Evolutionary conservation across 2,797 vertebrate genomes (phyloP), one percentile per base, ranked within the genome.

Genomic region (Forpus xanthops): DNA sequence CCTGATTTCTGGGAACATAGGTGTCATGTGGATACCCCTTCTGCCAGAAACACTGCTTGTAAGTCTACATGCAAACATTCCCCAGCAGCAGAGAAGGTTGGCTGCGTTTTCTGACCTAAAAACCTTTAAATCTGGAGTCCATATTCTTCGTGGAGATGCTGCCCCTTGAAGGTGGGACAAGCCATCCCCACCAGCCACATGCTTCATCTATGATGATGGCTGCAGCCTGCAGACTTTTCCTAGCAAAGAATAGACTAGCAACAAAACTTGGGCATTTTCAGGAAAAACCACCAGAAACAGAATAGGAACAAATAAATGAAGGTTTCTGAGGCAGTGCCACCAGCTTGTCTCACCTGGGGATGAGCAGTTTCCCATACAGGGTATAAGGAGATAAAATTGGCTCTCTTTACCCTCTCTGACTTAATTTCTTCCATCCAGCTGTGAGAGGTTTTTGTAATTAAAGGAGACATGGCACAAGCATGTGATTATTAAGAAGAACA

Each of bases 391-490:
- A 79, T 67, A 80, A 91, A 96, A 95, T 35, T 50, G 83, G 8
- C 37, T 88, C 78, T 89, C 82, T 89, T 93, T 92, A 94, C 81
- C 86, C 80, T 93, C 89, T 85, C 50, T 73, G 65, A 86, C 66
- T 87, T 83, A 74, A 93, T 92, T 92, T 87, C 75, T 61, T 87
- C 85, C 44, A 61, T 88, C 85, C 90, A 94, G 58, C 92, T 95
- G 81, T 41, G 93, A 85, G 74, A 83, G 71, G 58, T 72, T 94
- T 90, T 90, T 92, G 86, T 96, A 96, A 96, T 95, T 97, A 94
- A 95, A 92, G 91, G 42, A 89, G 65, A 79, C 28, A 52, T 92
- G 67, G 77, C 35, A 49, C 78, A 88, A 73, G 61, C 53, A 24
- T 88, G 81, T 86, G 81, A 73, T 94, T 96, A 87, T 94, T 91